A percentile compares a stretch with the other conserved stretches of the same genome.
These are phyloP conservation scores for Drosophila ananassae DNA, from an alignment of 1,140 invertebrate genomes.

Conservation along the genomic window DNA sequence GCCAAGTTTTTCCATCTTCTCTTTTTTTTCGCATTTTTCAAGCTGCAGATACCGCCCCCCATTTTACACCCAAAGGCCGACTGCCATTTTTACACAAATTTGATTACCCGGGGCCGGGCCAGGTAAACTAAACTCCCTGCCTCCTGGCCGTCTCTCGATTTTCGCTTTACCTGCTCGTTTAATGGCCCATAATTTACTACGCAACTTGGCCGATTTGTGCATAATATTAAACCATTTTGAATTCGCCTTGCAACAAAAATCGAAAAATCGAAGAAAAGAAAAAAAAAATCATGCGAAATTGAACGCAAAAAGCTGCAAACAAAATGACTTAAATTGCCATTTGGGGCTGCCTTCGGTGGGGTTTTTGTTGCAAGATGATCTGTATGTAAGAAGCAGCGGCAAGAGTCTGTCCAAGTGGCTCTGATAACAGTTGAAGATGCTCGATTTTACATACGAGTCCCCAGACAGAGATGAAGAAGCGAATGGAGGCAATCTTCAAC, in stretches of 20 bases:
- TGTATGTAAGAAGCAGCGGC: constrained; percentile 27
- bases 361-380: constrained; percentile 44
- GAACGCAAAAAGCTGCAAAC: constrained; percentile 34
- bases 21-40: neutral
- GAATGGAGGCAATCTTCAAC: constrained; percentile 28
- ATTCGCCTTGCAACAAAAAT: constrained; percentile 41
- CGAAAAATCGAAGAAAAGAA: neutral
- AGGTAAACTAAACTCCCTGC: constrained; percentile 23
- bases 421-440: constrained; percentile 61
- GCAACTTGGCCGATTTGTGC: constrained; percentile 58
- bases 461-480: constrained; percentile 37
- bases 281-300: constrained; percentile 25
- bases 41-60: constrained; percentile 30
- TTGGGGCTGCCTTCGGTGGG: constrained; percentile 41
- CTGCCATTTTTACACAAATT: constrained; percentile 55
- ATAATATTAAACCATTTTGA: constrained; percentile 68
- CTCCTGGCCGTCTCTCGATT: constrained; percentile 8
- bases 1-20: constrained; percentile 9
- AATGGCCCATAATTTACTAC: constrained; percentile 63
- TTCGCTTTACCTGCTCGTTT: constrained; percentile 37
- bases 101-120: constrained; percentile 34
- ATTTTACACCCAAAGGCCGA: constrained; percentile 54
- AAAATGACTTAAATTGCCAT: constrained; percentile 69
- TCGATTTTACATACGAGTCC: constrained; percentile 55
- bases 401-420: constrained; percentile 15